These are phyloP conservation scores for Polydesmus complanatus DNA, from an alignment of 2,888 invertebrate genomes.

Conservation along the genomic window DNA sequence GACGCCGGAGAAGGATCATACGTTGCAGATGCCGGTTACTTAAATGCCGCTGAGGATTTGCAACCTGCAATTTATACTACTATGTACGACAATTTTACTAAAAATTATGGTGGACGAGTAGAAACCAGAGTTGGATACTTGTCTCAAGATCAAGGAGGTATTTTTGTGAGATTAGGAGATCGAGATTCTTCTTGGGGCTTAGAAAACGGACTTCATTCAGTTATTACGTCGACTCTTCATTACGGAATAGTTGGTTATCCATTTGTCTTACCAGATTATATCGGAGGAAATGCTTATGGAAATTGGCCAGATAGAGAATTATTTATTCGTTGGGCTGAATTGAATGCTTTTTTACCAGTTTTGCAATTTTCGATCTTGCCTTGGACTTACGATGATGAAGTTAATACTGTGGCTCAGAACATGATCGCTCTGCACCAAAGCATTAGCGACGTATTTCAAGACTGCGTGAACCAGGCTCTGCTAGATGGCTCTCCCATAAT, in stretches of 20 bases:
- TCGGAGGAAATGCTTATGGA: slow-evolving; percentile 40
- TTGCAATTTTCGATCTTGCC: slow-evolving; percentile 68
- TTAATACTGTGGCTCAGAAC: slow-evolving; percentile 44
- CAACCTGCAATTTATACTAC: slow-evolving; percentile 26
- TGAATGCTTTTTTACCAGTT: slow-evolving; percentile 59
- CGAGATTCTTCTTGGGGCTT: slow-evolving; percentile 50
- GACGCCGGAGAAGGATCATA: slow-evolving; percentile 65
- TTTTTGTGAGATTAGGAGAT: slow-evolving; percentile 64
- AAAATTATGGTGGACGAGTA: slow-evolving; percentile 38
- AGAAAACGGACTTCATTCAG: slow-evolving; percentile 53
- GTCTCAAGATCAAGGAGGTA: slow-evolving; percentile 48
- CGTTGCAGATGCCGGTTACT: slow-evolving; percentile 40
- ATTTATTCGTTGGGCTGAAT: slow-evolving; percentile 66
- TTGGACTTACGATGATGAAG: slow-evolving; percentile 52
- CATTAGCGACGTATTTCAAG: slow-evolving; percentile 43
- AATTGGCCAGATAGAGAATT: slow-evolving; percentile 30
- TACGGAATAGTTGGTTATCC: slow-evolving; percentile 48
- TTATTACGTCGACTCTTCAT: slow-evolving; percentile 57
- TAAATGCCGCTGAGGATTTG: slow-evolving; percentile 20
- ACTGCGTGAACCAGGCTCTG: slow-evolving; percentile 42
- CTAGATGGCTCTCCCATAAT: slow-evolving; percentile 54
- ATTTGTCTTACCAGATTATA: slow-evolving; percentile 65
- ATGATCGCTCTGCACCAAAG: slow-evolving; percentile 50
- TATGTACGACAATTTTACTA: slow-evolving; percentile 23
- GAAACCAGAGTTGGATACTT: slow-evolving; percentile 58